Percentiles rank a stretch among this genome's conserved stretches.
Evolutionary conservation across 2,113 vertebrate genomes (phyloP).

Genomic region (Tetraodon nigroviridis): DNA sequence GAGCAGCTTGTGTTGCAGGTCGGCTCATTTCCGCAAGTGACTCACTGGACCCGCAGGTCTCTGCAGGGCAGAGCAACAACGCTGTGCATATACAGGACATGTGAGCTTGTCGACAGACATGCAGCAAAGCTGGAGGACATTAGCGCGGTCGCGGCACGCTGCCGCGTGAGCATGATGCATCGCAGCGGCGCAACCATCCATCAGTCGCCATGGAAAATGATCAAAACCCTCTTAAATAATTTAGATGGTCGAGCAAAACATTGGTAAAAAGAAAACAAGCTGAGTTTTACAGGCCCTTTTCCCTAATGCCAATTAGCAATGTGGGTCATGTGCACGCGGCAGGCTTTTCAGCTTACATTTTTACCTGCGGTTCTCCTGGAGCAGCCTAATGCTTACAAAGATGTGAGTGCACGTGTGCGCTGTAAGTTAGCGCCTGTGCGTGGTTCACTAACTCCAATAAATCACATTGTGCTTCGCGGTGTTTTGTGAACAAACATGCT

Average conservation of each 20-base stretch:
- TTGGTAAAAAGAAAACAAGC: too few species aligned
- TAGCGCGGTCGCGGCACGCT: too few species aligned
- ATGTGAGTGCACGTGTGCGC: background rate
- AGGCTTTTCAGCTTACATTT: slow-evolving; percentile 23
- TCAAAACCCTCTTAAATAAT: too few species aligned
- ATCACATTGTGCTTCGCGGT: background rate
- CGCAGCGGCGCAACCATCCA: too few species aligned
- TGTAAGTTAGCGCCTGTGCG: background rate
- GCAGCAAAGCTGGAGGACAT: too few species aligned
- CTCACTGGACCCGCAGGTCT: slow-evolving; percentile 8
- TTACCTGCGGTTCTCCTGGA: slow-evolving; percentile 14
- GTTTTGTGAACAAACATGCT: background rate
- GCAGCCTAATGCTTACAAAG: background rate
- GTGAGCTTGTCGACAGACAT: too few species aligned
- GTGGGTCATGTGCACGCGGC: slow-evolving; percentile 1
- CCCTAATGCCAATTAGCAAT: background rate
- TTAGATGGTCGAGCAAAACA: too few species aligned
- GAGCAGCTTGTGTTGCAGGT: too few species aligned
- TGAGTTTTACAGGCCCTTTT: too few species aligned
- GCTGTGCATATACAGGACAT: too few species aligned
- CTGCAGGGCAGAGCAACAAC: background rate
- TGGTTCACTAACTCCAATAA: background rate
- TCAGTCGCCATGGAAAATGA: too few species aligned
- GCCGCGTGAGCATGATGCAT: too few species aligned
- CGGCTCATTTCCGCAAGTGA: slow-evolving; percentile 30